Evolutionary conservation across 2,113 vertebrate genomes (phyloP), one percentile per base, ranked within the genome.

Genomic region (Rynchops niger): DNA sequence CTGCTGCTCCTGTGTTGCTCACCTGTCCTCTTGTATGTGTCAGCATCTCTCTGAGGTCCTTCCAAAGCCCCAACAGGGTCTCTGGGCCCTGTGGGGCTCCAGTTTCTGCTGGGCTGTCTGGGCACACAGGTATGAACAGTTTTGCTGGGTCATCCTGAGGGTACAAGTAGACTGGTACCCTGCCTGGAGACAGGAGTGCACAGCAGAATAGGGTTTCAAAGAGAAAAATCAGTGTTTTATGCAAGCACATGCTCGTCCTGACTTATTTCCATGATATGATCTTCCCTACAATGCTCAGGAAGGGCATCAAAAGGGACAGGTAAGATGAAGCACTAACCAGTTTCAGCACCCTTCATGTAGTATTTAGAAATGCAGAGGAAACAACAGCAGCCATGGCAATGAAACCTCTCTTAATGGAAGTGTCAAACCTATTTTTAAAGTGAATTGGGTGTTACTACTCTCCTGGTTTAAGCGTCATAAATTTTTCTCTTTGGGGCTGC

Each of bases 61-160:
- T 87, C 76, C 45, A 65, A 62, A 71, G 18, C 45, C 38, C 19
- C 58, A 53, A 5, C 4, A 22, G 22, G 36, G 69, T 69, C 36
- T 74, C n/a, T 3, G n/a, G 16, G 15, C 9, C 6, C 15, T 17
- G 19, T 18, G 36, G 15, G 30, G 4, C 26, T 55, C 1, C 0
- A 2, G 12, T 38, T 5, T 36, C 20, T 76, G 23, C 34, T 65
- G 42, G 11, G 20, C 2, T 38, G 7, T 43, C 50, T 36, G 22
- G 20, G 23, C 42, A 91, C 13, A 8, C 6, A 11, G 0, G 0
- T 16, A 38, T 8, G 17, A 47, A 36, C 26, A 42, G 25, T 30
- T 65, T 65, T 34, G 9, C 52, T 42, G 13, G 13, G 15, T 49
- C 34, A 27, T 30, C 20, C 40, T 43, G 58, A 55, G 47, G 15